Base-by-base conservation (phyloP, 2,797 vertebrate genomes). In the Vultur gryphus region DNA sequence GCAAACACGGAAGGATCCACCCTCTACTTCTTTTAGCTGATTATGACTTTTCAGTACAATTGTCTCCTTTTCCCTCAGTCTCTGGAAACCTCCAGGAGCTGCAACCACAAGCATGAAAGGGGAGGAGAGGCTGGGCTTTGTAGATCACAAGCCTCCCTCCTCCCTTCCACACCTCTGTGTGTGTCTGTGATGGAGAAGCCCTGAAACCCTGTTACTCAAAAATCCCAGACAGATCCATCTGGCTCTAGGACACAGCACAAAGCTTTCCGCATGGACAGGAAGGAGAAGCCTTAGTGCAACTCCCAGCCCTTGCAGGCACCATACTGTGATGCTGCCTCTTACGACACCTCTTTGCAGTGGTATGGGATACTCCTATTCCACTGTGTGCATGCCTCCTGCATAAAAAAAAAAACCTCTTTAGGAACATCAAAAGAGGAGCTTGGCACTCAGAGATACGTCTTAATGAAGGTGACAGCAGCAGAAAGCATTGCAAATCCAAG, bases 381-480 rank as follows among this genome's bases (percentile, higher is more conserved):
- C 44, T 9, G 41, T 33, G 16, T 20, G 55, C 2, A 0, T 14
- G 44, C n/a, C 35, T 87, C 35, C 57, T 46, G 65, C 62, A 26
- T 3, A 11, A 54, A 51, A n/a, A 43, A 43, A 39, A 18, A 39
- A 61, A 19, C 5, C 66, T 71, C 83, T 57, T 48, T 7, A 67
- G 37, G 54, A 93, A 58, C 72, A 90, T 81, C 88, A 51, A 80
- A 95, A 90, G 91, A 69, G 28, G 64, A 2, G 20, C 57, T 21
- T 65, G 90, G 89, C 89, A 71, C 69, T 86, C 33, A 3, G 76
- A 85, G 77, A n/a, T 76, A 72, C 3, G 54, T 84, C 91, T 94
- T 83, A 73, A 79, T 77, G 96, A 93, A 89, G 82, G 88, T 65
- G 86, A 93, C 79, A 76, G 95, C 84, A 71, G 89, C 87, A 90